These are phyloP conservation scores for Drosophila micromelanica DNA, from an alignment of 1,140 invertebrate species.

Conservation along the genomic window DNA sequence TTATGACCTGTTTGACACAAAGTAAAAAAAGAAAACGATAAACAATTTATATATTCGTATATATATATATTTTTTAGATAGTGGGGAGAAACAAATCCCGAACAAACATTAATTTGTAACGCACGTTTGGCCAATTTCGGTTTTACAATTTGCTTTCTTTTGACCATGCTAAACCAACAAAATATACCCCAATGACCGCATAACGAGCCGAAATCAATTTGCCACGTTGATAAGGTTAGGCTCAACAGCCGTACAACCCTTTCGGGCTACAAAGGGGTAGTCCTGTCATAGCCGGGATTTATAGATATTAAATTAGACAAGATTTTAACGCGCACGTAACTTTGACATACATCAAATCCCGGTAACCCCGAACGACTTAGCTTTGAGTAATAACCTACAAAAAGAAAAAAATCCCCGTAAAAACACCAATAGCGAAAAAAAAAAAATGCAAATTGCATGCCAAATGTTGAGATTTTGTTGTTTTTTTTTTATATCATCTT, in stretches of 20 bases:
- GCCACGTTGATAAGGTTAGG: slow-evolving; percentile 73
- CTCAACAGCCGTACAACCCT: slow-evolving; percentile 53
- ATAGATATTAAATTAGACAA: slow-evolving; percentile 80
- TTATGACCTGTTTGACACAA: slow-evolving; percentile 74
- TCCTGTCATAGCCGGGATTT: slow-evolving; percentile 69
- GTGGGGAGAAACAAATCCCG: slow-evolving; percentile 60
- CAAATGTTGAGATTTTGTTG: slow-evolving; percentile 72
- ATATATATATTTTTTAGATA: slow-evolving; percentile 23
- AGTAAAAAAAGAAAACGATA: slow-evolving; percentile 24
- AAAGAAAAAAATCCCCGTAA: slow-evolving; percentile 11
- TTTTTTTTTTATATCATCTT: not conserved
- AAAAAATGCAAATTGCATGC: slow-evolving; percentile 74
- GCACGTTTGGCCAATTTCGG: slow-evolving; percentile 78
- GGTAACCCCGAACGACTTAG: slow-evolving; percentile 56
- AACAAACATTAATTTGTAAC: slow-evolving; percentile 83
- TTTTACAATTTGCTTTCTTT: slow-evolving; percentile 72
- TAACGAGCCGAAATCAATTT: slow-evolving; percentile 81
- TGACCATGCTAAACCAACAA: slow-evolving; percentile 64
- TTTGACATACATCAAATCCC: slow-evolving; percentile 76
- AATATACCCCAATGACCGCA: slow-evolving; percentile 81
- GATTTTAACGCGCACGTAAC: slow-evolving; percentile 80
- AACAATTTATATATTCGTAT: slow-evolving; percentile 30
- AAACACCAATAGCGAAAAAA: slow-evolving; percentile 16
- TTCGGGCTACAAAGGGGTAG: slow-evolving; percentile 30
- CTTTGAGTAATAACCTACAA: slow-evolving; percentile 40